Evolutionary conservation across 1,140 invertebrate genomes (phyloP), one percentile per base, ranked within the genome.

Genomic region (Ips nitidus): DNA sequence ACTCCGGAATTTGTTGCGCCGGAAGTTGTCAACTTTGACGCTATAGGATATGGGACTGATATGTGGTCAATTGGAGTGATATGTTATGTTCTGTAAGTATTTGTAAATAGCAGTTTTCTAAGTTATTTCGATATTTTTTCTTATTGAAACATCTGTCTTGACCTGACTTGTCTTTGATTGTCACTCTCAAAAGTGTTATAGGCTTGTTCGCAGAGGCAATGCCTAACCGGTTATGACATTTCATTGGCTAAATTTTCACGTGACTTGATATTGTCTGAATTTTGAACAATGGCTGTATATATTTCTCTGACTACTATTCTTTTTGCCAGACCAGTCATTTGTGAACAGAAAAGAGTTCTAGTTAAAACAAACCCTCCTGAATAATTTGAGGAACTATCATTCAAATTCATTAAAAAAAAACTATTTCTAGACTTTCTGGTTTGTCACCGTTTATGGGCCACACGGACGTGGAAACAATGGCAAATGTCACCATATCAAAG

Each of bases 51-150:
- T 79, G 90, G 90, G 3, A 98, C 96, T 0, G 97, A 99, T 77
- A 96, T 98, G 93, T 99, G 97, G 97, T 97, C 94, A 53, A 89
- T 98, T 42, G 97, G 97, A 62, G 96, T 99, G 63, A 97, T 98
- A 74, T 95, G 93, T 80, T 98, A 99, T 80, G 95, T 98, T 59
- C 84, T 99, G 96, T 98, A 87, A 97, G 95, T 93, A 79, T 53
- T 61, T 68, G 4, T 52, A 60, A 22, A 41, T 0, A 42, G 5
- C 40, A 22, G 39, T 40, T 8, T 41, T 59, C 2, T n/a, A 2
- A 40, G 4, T 39, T 1, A n/a, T 5, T 41, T 41, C 41, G 4
- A 4, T 59, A 41, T 59, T 59, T 40, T 8, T 2, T 59, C 41
- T 1, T 8, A n/a, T n/a, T n/a, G n/a, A n/a, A n/a, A n/a, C n/a